These are phyloP conservation scores for Apostichopus leukothele DNA, from an alignment of 53 echinoderm and acorn worm genomes.

Conservation along the genomic window DNA sequence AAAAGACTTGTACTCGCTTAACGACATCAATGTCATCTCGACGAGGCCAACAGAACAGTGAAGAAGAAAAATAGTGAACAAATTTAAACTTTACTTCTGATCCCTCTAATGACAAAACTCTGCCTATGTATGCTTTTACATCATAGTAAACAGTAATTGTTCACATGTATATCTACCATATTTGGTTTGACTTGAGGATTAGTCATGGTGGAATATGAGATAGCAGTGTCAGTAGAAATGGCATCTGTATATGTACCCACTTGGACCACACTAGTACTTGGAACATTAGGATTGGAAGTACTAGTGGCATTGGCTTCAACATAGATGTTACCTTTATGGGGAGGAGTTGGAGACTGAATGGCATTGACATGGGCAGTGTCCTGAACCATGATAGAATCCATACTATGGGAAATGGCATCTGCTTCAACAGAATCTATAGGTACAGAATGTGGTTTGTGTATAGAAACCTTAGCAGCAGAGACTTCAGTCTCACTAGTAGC, in stretches of 20 bases:
- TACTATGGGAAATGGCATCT: not conserved
- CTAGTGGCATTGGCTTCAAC: too few relatives aligned
- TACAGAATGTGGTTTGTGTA: not conserved
- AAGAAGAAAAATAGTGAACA: too few relatives aligned
- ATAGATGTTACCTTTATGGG: not conserved
- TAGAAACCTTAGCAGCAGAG: not conserved
- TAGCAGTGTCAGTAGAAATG: too few relatives aligned
- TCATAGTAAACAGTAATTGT: conserved; percentile 7
- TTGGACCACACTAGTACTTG: too few relatives aligned
- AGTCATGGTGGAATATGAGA: too few relatives aligned
- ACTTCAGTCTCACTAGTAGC: not conserved
- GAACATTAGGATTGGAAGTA: too few relatives aligned
- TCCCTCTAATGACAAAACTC: too few relatives aligned
- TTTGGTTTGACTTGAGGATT: too few relatives aligned
- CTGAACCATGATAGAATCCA: not conserved
- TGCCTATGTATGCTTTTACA: not conserved
- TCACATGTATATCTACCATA: not conserved
- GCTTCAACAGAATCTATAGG: not conserved
- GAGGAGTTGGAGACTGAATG: not conserved
- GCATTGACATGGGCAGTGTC: not conserved
- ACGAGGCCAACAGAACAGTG: too few relatives aligned
- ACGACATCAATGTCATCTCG: conserved; percentile 6
- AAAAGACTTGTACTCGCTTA: not conserved
- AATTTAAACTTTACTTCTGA: too few relatives aligned
- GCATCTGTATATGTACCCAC: too few relatives aligned